Evolutionary conservation across 2,888 invertebrate species (phyloP).

Genomic region (Doris montereyensis): DNA sequence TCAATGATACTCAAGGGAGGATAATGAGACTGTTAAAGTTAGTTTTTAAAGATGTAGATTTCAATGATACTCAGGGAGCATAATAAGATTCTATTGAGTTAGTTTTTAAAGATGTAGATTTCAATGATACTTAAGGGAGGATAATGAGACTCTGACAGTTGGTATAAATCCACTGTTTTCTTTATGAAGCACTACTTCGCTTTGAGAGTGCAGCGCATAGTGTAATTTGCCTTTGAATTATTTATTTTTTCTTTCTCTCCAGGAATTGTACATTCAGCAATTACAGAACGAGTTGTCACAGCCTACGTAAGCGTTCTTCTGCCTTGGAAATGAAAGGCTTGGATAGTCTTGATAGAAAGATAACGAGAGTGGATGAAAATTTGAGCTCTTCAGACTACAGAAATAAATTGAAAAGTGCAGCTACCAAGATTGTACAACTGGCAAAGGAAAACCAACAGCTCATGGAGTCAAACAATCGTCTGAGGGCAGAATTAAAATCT

Average conservation of each 20-base stretch:
- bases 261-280: slow-evolving; percentile 72
- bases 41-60: too few relatives aligned
- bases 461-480: slow-evolving; percentile 69
- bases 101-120: too few relatives aligned
- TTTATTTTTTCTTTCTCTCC: slow-evolving; percentile 18
- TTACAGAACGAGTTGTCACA: slow-evolving; percentile 68
- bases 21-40: too few relatives aligned
- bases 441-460: slow-evolving; percentile 70
- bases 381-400: slow-evolving; percentile 52
- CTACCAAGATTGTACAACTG: slow-evolving; percentile 66
- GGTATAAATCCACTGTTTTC: too few relatives aligned
- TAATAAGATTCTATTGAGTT: too few relatives aligned
- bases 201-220: too few relatives aligned
- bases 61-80: too few relatives aligned
- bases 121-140: too few relatives aligned
- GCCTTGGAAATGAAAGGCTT: slow-evolving; percentile 34
- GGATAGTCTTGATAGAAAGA: neutral
- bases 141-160: too few relatives aligned
- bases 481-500: slow-evolving; percentile 67
- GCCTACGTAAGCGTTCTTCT: slow-evolving; percentile 51
- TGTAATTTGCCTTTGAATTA: neutral
- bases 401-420: slow-evolving; percentile 64
- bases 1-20: too few relatives aligned
- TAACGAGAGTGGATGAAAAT: slow-evolving; percentile 38
- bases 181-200: too few relatives aligned